Evolutionary conservation across 2,888 invertebrate genomes (phyloP).

Genomic region (Eupithecia pulchellata): DNA sequence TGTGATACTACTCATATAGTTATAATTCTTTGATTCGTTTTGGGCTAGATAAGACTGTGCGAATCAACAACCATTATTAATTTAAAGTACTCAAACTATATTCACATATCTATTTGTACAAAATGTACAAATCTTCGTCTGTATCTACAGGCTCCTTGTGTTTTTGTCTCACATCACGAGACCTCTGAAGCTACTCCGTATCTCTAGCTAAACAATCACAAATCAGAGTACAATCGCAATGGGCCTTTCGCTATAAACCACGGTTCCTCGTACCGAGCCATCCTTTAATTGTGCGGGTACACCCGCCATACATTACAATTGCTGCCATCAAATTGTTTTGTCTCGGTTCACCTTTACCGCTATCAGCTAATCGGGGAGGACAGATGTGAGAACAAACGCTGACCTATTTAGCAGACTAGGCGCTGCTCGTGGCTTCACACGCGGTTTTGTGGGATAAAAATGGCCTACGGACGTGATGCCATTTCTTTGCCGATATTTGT

Average conservation of each 20-base stretch:
- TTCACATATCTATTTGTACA: background rate
- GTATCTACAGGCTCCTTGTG: background rate
- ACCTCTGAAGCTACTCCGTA: background rate
- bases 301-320: constrained; percentile 31
- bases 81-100: background rate
- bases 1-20: too few relatives aligned
- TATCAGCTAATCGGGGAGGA: constrained; percentile 38
- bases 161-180: background rate
- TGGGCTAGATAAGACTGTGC: background rate
- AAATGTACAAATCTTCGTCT: background rate
- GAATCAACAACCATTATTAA: too few relatives aligned
- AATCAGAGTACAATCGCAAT: constrained; percentile 12
- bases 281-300: constrained; percentile 35
- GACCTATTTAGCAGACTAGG: constrained; percentile 19
- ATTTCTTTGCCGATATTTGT: background rate
- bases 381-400: constrained; percentile 43
- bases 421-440: background rate
- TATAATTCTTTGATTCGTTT: background rate
- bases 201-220: background rate
- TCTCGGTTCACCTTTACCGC: constrained; percentile 45
- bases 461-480: background rate
- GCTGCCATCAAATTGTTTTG: constrained; percentile 39
- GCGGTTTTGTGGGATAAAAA: background rate
- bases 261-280: constrained; percentile 2
- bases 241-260: constrained; percentile 11